Base-by-base conservation (phyloP, 2,888 invertebrate genomes). In the Spialia ferax region DNA sequence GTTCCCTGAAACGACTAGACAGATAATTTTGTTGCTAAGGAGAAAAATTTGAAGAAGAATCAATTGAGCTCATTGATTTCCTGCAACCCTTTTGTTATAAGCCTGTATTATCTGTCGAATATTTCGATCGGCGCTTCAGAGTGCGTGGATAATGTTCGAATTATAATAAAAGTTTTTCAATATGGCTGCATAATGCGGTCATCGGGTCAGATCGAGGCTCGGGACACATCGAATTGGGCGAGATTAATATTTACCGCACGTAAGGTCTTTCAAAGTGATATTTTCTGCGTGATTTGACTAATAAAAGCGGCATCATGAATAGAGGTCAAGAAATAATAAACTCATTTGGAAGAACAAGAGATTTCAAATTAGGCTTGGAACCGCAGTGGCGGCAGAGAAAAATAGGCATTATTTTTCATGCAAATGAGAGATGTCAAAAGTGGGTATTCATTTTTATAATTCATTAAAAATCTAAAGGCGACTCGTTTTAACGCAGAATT, bases 261-360 rank as follows among this genome's bases (percentile, higher is more conserved):
- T 63, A 55, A 22, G 1, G 42, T 18, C 42, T 48, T 29, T 29
- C 11, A 56, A 56, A 32, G n/a, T 18, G 42, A 55, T 22, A 20
- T 63, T 63, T 45, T 48, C 56, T 22, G 29, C 63, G 63, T 48
- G 55, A 48, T 63, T 63, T 48, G 55, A 29, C 63, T 63, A 45
- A 52, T 23, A 26, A 42, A 15, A 63, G 42, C 29, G 13, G 13
- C 42, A 38, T 5, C 3, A 23, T 26, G 29, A 35, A 38, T 54
- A 23, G 23, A 54, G 26, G 26, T 8, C 26, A 45, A 45, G 55
- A 42, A 42, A 32, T 56, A 56, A 63, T 56, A 45, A 56, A 32
- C 29, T 56, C 32, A 20, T 48, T 26, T n/a, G 29, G n/a, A 13
- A 32, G 45, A 26, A 54, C 54, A 54, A 63, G 23, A 52, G 20